These are phyloP conservation scores for Brachionus manjavacas DNA, from an alignment of 1,140 invertebrate genomes.

Conservation along the genomic window DNA sequence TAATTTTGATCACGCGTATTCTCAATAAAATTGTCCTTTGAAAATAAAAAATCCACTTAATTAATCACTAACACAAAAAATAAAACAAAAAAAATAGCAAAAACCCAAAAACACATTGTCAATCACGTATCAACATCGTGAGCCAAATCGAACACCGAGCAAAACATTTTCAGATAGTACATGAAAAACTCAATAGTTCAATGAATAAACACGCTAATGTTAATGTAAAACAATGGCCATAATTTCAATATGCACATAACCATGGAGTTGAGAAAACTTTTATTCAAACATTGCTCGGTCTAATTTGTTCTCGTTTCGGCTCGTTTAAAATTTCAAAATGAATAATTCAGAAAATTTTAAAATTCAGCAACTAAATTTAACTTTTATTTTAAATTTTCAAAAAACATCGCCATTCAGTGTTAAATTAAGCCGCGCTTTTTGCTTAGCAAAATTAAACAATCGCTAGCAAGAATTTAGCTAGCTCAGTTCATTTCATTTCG, in stretches of 20 bases:
- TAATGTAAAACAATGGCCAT: neutral
- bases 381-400: neutral
- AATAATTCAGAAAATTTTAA: neutral
- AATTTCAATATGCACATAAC: neutral
- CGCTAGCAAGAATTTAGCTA: neutral
- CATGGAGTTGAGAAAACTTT: neutral
- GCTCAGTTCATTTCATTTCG: neutral
- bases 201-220: neutral
- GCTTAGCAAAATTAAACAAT: neutral
- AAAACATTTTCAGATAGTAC: neutral
- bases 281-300: neutral
- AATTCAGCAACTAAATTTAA: constrained; percentile 20
- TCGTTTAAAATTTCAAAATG: neutral
- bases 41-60: neutral
- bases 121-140: constrained; percentile 28
- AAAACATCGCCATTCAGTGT: constrained; percentile 31
- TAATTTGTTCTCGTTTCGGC: neutral
- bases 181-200: neutral
- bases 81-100: neutral
- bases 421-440: neutral
- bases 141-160: neutral
- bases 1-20: neutral
- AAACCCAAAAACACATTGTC: neutral
- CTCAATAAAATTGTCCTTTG: neutral
- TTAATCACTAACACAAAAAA: neutral